phyloP scores from a whole-genome alignment of 1,140 invertebrate species.

The Triops longicaudatus region DNA sequence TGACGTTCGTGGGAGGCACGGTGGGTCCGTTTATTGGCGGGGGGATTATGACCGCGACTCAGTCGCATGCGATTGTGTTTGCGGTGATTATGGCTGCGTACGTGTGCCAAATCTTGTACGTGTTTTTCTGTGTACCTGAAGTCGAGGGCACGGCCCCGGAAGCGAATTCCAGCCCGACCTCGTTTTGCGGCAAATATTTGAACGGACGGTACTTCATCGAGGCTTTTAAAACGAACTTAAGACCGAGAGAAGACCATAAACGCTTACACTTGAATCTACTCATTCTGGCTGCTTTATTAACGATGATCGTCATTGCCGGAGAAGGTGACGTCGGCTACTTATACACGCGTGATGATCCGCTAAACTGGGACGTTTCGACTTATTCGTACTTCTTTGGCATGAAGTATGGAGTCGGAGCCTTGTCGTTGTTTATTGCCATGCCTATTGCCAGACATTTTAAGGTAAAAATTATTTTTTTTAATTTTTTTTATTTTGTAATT shows the following conservation, averaged over 20 bases:
- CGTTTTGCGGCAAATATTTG: conserved; percentile 35
- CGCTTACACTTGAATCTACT: conserved; percentile 36
- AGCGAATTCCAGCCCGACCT: conserved; percentile 26
- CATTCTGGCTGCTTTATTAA: conserved; percentile 34
- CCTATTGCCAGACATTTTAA: conserved; percentile 35
- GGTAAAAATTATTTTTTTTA: background rate
- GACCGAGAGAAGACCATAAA: conserved; percentile 35
- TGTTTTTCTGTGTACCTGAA: conserved; percentile 37
- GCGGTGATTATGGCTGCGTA: conserved; percentile 36
- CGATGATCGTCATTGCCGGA: conserved; percentile 37
- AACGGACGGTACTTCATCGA: conserved; percentile 27
- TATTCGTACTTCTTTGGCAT: conserved; percentile 41
- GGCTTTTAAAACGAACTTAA: conserved; percentile 37
- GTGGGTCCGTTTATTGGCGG: conserved; percentile 42
- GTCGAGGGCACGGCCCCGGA: conserved; percentile 28
- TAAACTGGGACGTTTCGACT: conserved; percentile 39
- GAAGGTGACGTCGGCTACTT: conserved; percentile 40
- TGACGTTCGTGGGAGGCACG: conserved; percentile 43
- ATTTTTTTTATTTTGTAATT: background rate
- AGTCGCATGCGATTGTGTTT: conserved; percentile 37
- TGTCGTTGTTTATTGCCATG: conserved; percentile 37
- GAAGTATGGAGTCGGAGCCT: conserved; percentile 39
- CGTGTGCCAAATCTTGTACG: conserved; percentile 38
- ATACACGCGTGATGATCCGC: conserved; percentile 36
- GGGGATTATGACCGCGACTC: conserved; percentile 37